phyloP scores from a whole-genome alignment of 2,797 vertebrate genomes.

The Pseudopleuronectes americanus region DNA sequence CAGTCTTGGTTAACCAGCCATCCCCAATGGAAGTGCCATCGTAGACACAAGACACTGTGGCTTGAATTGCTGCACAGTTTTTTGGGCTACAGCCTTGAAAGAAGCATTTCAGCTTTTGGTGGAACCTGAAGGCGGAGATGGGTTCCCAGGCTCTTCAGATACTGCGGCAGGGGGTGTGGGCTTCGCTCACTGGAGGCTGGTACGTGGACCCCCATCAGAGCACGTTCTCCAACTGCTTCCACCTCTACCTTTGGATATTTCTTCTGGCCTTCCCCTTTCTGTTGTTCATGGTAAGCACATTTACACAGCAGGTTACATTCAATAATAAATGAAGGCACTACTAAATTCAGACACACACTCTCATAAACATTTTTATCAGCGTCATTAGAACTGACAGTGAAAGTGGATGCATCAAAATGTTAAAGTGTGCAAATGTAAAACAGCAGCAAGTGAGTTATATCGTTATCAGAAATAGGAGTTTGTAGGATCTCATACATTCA shows the following conservation, averaged over 20 bases:
- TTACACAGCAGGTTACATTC: background rate
- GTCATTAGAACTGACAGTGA: background rate
- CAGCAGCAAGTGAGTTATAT: background rate
- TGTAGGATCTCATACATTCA: background rate
- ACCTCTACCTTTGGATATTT: slow-evolving; percentile 94
- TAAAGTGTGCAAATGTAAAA: background rate
- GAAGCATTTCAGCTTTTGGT: slow-evolving; percentile 73
- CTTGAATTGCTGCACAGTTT: slow-evolving; percentile 68
- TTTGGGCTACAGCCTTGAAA: slow-evolving; percentile 70
- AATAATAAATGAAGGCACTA: background rate
- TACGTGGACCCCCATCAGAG: slow-evolving; percentile 95
- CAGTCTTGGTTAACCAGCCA: slow-evolving; percentile 69
- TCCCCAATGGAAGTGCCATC: slow-evolving; percentile 83
- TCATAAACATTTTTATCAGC: background rate
- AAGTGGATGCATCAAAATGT: background rate
- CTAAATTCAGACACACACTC: background rate
- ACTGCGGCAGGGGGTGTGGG: slow-evolving; percentile 93
- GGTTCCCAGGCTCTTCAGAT: slow-evolving; percentile 94
- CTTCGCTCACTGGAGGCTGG: slow-evolving; percentile 93
- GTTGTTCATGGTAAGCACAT: slow-evolving; percentile 89
- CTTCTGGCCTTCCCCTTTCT: slow-evolving; percentile 91
- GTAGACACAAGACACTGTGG: slow-evolving; percentile 82
- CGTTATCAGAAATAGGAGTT: background rate
- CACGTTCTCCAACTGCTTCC: slow-evolving; percentile 94
- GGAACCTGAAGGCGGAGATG: slow-evolving; percentile 81